Evolutionary conservation across 2,888 invertebrate genomes (phyloP).

Genomic region (Limnephilus rhombicus): DNA sequence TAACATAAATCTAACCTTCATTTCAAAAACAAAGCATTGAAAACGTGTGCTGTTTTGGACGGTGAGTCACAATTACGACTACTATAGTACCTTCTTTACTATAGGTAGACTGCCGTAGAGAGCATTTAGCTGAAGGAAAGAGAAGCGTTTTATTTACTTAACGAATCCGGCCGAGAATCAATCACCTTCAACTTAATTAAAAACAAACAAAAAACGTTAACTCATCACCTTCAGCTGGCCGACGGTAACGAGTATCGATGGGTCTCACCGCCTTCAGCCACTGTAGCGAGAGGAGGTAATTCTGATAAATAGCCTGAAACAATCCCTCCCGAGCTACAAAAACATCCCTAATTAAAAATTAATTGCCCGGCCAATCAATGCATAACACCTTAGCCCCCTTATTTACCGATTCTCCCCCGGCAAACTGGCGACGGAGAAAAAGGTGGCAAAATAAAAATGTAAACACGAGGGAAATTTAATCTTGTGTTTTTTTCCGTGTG

Average conservation of each 20-base stretch:
- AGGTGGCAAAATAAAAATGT: conserved; percentile 51
- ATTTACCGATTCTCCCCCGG: conserved; percentile 48
- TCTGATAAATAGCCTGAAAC: conserved; percentile 63
- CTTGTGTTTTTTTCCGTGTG: conserved; percentile 44
- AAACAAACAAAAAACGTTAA: conserved; percentile 57
- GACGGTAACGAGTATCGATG: conserved; percentile 63
- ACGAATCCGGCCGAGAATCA: conserved; percentile 33
- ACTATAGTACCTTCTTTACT: not conserved
- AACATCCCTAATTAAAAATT: conserved; percentile 67
- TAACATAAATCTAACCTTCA: not conserved
- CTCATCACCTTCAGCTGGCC: conserved; percentile 57
- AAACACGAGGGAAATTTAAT: conserved; percentile 54
- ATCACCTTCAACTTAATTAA: conserved; percentile 53
- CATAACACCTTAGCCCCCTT: conserved; percentile 61
- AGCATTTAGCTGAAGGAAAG: not conserved
- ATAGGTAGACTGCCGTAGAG: not conserved
- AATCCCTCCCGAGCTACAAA: conserved; percentile 58
- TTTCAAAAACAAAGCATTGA: not conserved
- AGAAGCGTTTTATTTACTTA: conserved; percentile 28
- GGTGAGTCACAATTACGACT: not conserved
- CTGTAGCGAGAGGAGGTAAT: conserved; percentile 54
- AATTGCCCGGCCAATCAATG: conserved; percentile 65
- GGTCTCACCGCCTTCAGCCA: conserved; percentile 5
- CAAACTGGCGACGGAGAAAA: conserved; percentile 53
- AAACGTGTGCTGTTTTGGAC: not conserved